Evolutionary conservation across 2,888 invertebrate species (phyloP).

Genomic region (Priocnemis perturbator): DNA sequence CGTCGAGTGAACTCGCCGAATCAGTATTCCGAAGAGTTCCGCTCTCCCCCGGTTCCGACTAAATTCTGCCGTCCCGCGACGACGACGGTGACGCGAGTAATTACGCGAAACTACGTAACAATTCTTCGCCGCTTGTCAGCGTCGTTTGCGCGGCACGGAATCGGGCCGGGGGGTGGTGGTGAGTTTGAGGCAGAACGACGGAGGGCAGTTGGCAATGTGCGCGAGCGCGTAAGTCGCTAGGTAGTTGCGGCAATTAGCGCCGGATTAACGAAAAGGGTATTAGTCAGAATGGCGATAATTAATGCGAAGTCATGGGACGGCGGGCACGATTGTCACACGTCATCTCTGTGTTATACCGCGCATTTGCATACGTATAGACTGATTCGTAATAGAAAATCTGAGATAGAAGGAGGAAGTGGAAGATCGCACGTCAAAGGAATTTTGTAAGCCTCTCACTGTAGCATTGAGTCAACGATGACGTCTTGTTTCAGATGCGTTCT

Average conservation of each 20-base stretch:
- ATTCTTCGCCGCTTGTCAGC: conserved; percentile 31
- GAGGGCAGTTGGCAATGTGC: not conserved
- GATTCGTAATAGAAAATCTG: too few relatives aligned
- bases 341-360: too few relatives aligned
- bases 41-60: not conserved
- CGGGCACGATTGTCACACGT: too few relatives aligned
- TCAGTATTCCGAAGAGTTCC: too few relatives aligned
- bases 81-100: conserved; percentile 36
- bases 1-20: too few relatives aligned
- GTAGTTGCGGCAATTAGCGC: conserved; percentile 44
- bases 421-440: too few relatives aligned
- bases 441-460: too few relatives aligned
- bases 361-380: too few relatives aligned
- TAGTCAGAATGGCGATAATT: conserved; percentile 42
- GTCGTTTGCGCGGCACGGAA: conserved; percentile 35
- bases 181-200: too few relatives aligned
- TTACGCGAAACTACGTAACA: conserved; percentile 45
- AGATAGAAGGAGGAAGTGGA: too few relatives aligned
- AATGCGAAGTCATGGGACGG: conserved; percentile 23
- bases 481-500: too few relatives aligned
- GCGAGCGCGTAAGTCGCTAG: conserved; percentile 13
- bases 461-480: too few relatives aligned
- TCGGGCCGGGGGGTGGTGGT: conserved; percentile 5
- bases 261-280: conserved; percentile 55
- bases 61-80: conserved; percentile 25